Percentiles rank a stretch among this genome's conserved stretches.
phyloP scores from a whole-genome alignment of 2,113 vertebrate genomes.

The Manacus vitellinus region DNA sequence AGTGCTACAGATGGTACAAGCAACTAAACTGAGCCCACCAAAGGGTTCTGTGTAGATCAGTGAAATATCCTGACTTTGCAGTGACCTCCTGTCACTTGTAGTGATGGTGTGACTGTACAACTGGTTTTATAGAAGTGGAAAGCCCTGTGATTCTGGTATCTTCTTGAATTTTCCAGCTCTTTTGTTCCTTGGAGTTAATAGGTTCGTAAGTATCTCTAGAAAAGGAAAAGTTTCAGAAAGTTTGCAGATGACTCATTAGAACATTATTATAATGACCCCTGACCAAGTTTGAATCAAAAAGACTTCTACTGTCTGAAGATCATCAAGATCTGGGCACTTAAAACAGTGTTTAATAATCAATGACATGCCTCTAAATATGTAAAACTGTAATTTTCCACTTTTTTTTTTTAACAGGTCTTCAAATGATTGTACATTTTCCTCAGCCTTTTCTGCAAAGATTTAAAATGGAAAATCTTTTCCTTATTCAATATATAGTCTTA shows the following conservation, averaged over 20 bases:
- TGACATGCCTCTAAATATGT: neutral
- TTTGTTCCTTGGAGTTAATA: neutral
- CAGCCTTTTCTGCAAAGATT: neutral
- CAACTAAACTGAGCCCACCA: neutral
- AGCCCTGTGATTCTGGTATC: neutral
- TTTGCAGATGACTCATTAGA: neutral
- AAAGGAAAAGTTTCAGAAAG: neutral
- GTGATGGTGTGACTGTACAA: neutral
- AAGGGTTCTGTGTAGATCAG: neutral
- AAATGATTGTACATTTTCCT: rapidly evolving
- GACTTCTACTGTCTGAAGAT: neutral
- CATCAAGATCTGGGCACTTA: neutral
- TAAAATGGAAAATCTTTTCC: neutral
- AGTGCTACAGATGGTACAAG: neutral
- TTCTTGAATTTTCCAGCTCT: neutral
- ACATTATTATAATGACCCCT: neutral
- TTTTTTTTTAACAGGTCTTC: neutral
- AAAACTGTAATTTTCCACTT: neutral
- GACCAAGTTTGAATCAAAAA: neutral
- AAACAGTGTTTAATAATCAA: neutral
- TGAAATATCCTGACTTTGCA: neutral
- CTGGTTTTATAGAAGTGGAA: neutral
- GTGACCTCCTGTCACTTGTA: neutral
- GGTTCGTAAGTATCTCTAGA: neutral
- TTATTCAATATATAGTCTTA: neutral